These are phyloP conservation scores for Hartigia nigra DNA, from an alignment of 2,888 invertebrate species.

Conservation along the genomic window DNA sequence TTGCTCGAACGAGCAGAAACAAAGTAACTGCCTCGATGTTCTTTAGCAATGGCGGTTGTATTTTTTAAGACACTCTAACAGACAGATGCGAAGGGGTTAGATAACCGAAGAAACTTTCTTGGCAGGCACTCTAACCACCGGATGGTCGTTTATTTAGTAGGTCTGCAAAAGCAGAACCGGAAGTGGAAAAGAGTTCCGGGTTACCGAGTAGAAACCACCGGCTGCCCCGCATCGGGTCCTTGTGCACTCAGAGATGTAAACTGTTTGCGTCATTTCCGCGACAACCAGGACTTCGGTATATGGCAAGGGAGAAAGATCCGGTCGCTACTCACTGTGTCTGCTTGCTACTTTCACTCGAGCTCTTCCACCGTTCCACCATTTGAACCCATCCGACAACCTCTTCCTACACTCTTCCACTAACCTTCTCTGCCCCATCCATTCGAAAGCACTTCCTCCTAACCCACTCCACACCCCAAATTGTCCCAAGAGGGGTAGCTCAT, in stretches of 20 bases:
- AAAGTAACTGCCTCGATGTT: not conserved
- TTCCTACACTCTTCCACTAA: not conserved
- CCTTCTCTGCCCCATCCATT: not conserved
- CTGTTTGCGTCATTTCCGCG: conserved; percentile 52
- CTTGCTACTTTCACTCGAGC: not conserved
- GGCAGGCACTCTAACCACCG: conserved; percentile 10
- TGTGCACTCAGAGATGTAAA: conserved; percentile 45
- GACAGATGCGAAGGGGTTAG: not conserved
- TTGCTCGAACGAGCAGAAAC: not conserved
- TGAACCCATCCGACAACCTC: not conserved
- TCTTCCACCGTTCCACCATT: not conserved
- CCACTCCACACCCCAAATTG: not conserved
- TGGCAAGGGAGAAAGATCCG: conserved; percentile 34
- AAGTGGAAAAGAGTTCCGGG: not conserved
- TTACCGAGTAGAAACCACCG: not conserved
- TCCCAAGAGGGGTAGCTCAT: too few species aligned
- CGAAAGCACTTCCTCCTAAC: not conserved
- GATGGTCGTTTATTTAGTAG: conserved; percentile 4
- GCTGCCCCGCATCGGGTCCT: not conserved
- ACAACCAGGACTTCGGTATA: conserved; percentile 44
- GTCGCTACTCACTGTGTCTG: not conserved
- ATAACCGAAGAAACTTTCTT: not conserved
- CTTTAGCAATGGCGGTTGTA: not conserved
- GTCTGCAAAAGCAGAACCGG: not conserved
- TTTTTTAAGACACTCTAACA: not conserved